Evolutionary conservation across 2,797 vertebrate genomes (phyloP), one percentile per base, ranked within the genome.

Genomic region (Falco concolor): DNA sequence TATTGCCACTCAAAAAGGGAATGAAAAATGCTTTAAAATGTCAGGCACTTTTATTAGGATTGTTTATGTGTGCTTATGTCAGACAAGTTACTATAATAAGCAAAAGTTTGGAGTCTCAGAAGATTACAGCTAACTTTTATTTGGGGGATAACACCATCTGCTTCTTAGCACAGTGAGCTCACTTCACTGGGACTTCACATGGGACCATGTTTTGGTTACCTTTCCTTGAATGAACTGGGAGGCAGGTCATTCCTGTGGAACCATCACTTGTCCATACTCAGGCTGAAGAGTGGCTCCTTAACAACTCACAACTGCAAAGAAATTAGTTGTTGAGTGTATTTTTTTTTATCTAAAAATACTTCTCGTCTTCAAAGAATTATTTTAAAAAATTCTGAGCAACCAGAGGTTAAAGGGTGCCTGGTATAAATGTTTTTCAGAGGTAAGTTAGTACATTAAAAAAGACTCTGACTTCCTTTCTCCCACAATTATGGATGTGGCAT

Each of bases 241-340:
- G 79, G 12, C 50, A 32, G 50, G 8, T 7, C 7, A 5, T 27
- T 69, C 57, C 52, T 49, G 6, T 7, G 14, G 73, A 70, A n/a
- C n/a, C 0, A 0, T 13, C 8, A 6, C 36, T 49, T 19, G 45
- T 68, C 84, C 2, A 1, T 6, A 27, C 8, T 13, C 45, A 49
- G 50, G 44, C 20, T 54, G 52, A 70, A 65, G 49, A 64, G 12
- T 5, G 19, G 10, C 16, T 91, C 34, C 64, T 56, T 64, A 34
- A 30, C 49, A 76, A 12, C 25, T 59, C 44, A 24, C 8, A 67
- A 34, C 5, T 1, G 1, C 77, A 81, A 73, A 38, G 1, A 76
- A 81, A 70, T 20, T 34, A 64, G 27, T 18, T 49, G 8, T 13
- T 54, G 34, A 75, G 69, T 57, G 14, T 3, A 14, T 34, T 68